Percentiles rank a stretch among this genome's conserved stretches.
phyloP scores from a whole-genome alignment of 2,888 invertebrate genomes.

The Argynnis bischoffii region DNA sequence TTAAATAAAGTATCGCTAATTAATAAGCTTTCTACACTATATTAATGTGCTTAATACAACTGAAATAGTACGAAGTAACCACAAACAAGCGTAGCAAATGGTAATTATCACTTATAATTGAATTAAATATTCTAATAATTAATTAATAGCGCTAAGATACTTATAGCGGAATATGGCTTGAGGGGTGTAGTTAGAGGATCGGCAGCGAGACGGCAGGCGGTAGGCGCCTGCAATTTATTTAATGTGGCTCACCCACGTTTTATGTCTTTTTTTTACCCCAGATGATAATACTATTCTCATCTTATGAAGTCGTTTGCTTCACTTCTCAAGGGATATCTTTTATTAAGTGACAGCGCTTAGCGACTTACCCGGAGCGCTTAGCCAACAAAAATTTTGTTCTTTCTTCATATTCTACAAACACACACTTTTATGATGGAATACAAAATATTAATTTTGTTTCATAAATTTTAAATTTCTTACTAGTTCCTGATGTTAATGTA shows the following conservation, averaged over 20 bases:
- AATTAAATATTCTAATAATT: slow-evolving; percentile 29
- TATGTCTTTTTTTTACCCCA: slow-evolving; percentile 69
- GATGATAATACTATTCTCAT: slow-evolving; percentile 70
- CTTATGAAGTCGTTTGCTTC: slow-evolving; percentile 75
- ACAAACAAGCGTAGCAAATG: slow-evolving; percentile 18
- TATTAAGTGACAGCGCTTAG: slow-evolving; percentile 73
- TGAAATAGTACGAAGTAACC: background rate
- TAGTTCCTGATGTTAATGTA: slow-evolving; percentile 30
- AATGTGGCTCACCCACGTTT: slow-evolving; percentile 69
- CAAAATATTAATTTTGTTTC: slow-evolving; percentile 34
- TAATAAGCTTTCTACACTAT: background rate
- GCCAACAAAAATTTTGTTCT: slow-evolving; percentile 29
- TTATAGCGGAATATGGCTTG: slow-evolving; percentile 14
- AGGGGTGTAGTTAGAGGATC: slow-evolving; percentile 32
- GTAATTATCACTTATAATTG: slow-evolving; percentile 22
- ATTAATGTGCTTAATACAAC: background rate
- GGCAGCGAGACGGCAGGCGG: slow-evolving; percentile 62
- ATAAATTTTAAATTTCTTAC: slow-evolving; percentile 41
- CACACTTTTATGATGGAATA: slow-evolving; percentile 40
- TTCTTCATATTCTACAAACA: slow-evolving; percentile 46
- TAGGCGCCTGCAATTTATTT: slow-evolving; percentile 75
- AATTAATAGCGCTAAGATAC: slow-evolving; percentile 23
- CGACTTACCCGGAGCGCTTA: slow-evolving; percentile 54
- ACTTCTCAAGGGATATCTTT: slow-evolving; percentile 68
- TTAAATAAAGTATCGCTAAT: background rate